Evolutionary conservation across 2,797 vertebrate genomes (phyloP).

Genomic region (Pseudochirops corinnae): DNA sequence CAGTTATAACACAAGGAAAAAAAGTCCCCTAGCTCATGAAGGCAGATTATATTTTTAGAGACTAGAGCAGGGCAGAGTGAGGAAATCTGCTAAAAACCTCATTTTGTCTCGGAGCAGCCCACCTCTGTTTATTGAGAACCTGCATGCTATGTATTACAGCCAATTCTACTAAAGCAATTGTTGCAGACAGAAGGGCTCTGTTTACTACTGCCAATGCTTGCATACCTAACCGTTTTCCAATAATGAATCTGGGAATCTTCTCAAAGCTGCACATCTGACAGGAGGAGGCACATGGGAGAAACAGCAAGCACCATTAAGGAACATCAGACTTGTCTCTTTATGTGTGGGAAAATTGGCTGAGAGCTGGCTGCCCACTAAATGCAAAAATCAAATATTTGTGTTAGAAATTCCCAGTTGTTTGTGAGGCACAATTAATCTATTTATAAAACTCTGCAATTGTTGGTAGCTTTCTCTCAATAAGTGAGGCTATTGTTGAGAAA

Average conservation of each 20-base stretch:
- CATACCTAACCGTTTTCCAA: neutral
- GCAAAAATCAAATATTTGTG: neutral
- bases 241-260: constrained; percentile 18
- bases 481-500: neutral
- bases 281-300: neutral
- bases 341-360: neutral
- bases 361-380: neutral
- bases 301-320: neutral
- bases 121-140: neutral
- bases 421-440: neutral
- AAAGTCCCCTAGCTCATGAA: neutral
- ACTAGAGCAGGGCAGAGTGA: neutral
- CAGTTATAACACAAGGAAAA: neutral
- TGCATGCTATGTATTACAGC: neutral
- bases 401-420: neutral
- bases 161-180: neutral
- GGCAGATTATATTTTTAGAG: neutral
- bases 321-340: neutral
- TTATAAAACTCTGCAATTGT: neutral
- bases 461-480: neutral
- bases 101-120: neutral
- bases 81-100: neutral
- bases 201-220: neutral
- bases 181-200: neutral
- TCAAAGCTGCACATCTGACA: neutral